These are phyloP conservation scores for Cichlasoma orientale DNA, from an alignment of 2,797 vertebrate genomes.

Conservation along the genomic window DNA sequence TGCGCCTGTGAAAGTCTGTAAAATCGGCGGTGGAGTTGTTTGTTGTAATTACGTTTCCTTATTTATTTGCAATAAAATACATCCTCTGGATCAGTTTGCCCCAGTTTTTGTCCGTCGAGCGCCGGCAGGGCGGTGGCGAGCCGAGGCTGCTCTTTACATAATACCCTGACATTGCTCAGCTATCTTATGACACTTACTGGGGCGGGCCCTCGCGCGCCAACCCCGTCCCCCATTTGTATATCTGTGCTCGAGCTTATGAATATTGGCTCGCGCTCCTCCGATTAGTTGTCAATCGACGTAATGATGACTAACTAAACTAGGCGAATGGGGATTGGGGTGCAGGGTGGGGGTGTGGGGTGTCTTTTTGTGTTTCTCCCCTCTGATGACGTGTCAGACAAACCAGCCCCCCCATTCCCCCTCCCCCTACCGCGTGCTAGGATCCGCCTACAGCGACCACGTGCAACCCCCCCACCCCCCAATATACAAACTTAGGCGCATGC, in stretches of 20 bases:
- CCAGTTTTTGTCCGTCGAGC: slow-evolving; percentile 56
- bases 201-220: slow-evolving; percentile 61
- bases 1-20: fast-evolving
- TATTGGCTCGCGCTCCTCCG: not conserved
- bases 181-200: slow-evolving; percentile 84
- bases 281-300: slow-evolving; percentile 3
- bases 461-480: slow-evolving; percentile 50
- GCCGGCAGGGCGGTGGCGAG: slow-evolving; percentile 83
- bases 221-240: not conserved
- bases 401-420: slow-evolving; percentile 40
- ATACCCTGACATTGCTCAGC: slow-evolving; percentile 84
- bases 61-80: not conserved
- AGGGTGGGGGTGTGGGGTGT: not conserved
- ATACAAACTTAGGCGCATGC: slow-evolving; percentile 29
- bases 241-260: not conserved
- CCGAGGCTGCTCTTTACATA: slow-evolving; percentile 81
- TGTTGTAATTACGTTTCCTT: not conserved
- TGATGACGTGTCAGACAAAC: slow-evolving; percentile 83
- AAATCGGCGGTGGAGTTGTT: not conserved
- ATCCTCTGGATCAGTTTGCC: slow-evolving; percentile 26
- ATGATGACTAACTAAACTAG: not conserved
- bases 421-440: slow-evolving; percentile 77
- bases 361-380: slow-evolving; percentile 52
- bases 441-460: slow-evolving; percentile 82
- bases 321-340: not conserved